Evolutionary conservation across 2,888 invertebrate genomes (phyloP), one percentile per base, ranked within the genome.

Genomic region (Pharmacophagus antenor): DNA sequence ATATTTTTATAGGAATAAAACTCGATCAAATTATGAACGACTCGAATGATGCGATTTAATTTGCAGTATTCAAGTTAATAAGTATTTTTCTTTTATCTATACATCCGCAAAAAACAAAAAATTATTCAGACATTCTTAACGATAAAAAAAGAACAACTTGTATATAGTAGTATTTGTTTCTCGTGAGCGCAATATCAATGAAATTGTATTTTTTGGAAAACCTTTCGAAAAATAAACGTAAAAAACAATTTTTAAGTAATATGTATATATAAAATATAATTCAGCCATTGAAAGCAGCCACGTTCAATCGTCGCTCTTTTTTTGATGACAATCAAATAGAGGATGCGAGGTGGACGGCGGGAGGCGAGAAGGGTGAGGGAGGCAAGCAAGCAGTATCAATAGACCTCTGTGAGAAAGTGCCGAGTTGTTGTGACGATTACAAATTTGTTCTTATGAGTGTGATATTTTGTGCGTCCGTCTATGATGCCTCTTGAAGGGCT

Each of bases 341-440:
- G 64, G 63, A 62, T 49, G 21, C 37, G 53, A 21, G 53, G 42
- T 12, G 54, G 42, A 6, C 57, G 54, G 50, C 12, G 44, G 23
- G 58, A 51, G 62, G 50, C 59, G 65, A 63, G n/a, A n/a, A n/a
- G n/a, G n/a, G n/a, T n/a, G n/a, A n/a, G n/a, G n/a, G n/a, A n/a
- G 64, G 63, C 62, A 57, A 59, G 51, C 61, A 60, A 64, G 67
- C 65, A 63, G 46, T 59, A 62, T 58, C 54, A 63, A 54, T 63
- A 65, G 61, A 60, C 59, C 60, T 62, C 62, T 62, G 65, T 73
- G 71, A 69, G 72, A 76, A 74, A 70, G 69, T 71, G 71, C 72
- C 73, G 70, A 70, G 71, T 68, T 66, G 68, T 65, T 69, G 68
- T 73, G 72, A 72, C 73, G 69, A 72, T 71, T 69, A 68, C 68